phyloP scores from a whole-genome alignment of 2,797 vertebrate species.

The Sus cebifrons region DNA sequence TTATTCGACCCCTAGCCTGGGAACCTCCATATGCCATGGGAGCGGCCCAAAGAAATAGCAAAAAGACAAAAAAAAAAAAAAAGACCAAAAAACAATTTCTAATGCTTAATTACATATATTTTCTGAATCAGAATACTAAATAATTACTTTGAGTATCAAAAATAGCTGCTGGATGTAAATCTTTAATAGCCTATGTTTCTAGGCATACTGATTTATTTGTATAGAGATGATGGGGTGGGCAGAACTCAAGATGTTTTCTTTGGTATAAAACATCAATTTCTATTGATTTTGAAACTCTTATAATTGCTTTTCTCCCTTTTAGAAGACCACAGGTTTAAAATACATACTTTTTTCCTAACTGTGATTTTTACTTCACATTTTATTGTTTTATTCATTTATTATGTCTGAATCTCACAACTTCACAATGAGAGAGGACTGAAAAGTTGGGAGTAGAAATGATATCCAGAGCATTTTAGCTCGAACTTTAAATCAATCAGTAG shows the following conservation, averaged over 20 bases:
- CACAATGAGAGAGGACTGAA: constrained; percentile 61
- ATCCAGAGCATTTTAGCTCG: constrained; percentile 35
- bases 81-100: neutral
- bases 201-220: constrained; percentile 77
- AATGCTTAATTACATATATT: neutral
- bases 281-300: constrained; percentile 83
- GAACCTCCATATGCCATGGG: no score
- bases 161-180: constrained; percentile 69
- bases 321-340: constrained; percentile 81
- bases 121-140: constrained; percentile 5
- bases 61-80: no score
- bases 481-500: constrained; percentile 68
- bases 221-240: constrained; percentile 68
- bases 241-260: constrained; percentile 77
- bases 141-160: constrained; percentile 51
- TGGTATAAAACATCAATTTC: constrained; percentile 83
- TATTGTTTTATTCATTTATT: constrained; percentile 76
- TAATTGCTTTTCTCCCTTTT: constrained; percentile 85
- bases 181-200: constrained; percentile 73
- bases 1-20: no score
- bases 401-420: constrained; percentile 70
- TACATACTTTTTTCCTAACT: constrained; percentile 57
- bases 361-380: constrained; percentile 78
- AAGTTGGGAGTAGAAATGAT: constrained; percentile 50
- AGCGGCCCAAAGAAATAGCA: no score